phyloP scores from a whole-genome alignment of 2,888 invertebrate species.

The Campoplex nolae region DNA sequence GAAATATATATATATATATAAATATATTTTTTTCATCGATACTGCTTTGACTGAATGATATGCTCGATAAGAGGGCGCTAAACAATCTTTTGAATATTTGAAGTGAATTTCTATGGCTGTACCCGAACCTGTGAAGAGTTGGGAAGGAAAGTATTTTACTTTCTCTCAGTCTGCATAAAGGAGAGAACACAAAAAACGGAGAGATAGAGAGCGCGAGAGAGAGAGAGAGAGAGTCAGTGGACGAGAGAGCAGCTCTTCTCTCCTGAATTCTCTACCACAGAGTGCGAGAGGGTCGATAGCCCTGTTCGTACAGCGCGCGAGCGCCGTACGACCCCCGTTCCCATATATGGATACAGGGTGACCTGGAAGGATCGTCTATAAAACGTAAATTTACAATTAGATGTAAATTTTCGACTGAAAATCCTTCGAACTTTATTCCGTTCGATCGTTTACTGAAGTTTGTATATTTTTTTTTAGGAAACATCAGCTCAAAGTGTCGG shows the following conservation, averaged over 20 bases:
- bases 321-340: slow-evolving; percentile 66
- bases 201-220: slow-evolving; percentile 11
- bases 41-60: slow-evolving; percentile 1
- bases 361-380: neutral
- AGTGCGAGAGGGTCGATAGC: slow-evolving; percentile 80
- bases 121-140: slow-evolving; percentile 15
- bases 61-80: neutral
- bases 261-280: slow-evolving; percentile 58
- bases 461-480: too few species aligned
- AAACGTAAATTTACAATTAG: neutral
- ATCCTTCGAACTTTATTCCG: neutral
- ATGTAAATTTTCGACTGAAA: neutral
- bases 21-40: slow-evolving; percentile 14
- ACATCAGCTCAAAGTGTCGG: too few species aligned
- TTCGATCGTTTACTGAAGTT: neutral
- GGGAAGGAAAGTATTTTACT: slow-evolving; percentile 16
- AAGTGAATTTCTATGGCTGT: slow-evolving; percentile 8
- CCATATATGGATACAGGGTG: slow-evolving; percentile 8
- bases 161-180: neutral
- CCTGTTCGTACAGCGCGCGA: slow-evolving; percentile 80
- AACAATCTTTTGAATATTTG: slow-evolving; percentile 28
- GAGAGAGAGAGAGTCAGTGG: slow-evolving; percentile 26
- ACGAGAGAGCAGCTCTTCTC: slow-evolving; percentile 40
- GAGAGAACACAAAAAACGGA: neutral
- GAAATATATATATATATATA: too few species aligned